These are phyloP conservation scores for Montipora foliosa DNA, from an alignment of 64 coral and sea anemone species.

Conservation along the genomic window DNA sequence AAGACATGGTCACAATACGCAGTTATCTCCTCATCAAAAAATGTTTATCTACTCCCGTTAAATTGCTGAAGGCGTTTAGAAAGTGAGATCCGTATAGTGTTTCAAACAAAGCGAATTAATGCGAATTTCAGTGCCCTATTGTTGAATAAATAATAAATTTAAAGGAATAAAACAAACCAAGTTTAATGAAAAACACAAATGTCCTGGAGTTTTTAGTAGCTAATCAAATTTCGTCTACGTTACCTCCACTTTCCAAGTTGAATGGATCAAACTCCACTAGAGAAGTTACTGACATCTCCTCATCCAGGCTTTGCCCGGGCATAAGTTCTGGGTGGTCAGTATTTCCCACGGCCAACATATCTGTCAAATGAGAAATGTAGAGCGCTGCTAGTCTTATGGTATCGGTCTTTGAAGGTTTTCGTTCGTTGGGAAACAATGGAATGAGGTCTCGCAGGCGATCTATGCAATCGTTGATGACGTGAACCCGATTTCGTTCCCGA, in stretches of 20 bases:
- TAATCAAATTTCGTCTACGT: not conserved
- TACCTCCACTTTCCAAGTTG: constrained; percentile 27
- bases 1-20: not conserved
- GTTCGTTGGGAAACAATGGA: constrained; percentile 78
- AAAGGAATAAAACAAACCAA: not conserved
- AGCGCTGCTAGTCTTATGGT: constrained; percentile 71
- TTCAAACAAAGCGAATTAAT: not conserved
- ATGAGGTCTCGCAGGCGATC: constrained; percentile 76
- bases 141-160: too few relatives aligned
- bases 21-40: constrained; percentile 32
- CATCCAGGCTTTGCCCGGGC: not conserved
- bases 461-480: constrained; percentile 76
- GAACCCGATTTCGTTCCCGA: constrained; percentile 73
- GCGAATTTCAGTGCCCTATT: not conserved
- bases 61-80: constrained; percentile 20
- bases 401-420: constrained; percentile 78
- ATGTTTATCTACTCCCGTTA: constrained; percentile 30
- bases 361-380: constrained; percentile 74
- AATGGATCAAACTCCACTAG: constrained; percentile 37
- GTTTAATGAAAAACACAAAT: not conserved
- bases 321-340: not conserved
- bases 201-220: too few relatives aligned
- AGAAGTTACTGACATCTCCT: constrained; percentile 30
- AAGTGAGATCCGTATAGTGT: not conserved
- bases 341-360: constrained; percentile 48